phyloP scores from a whole-genome alignment of 2,113 vertebrate genomes.

The Collichthys lucidus region DNA sequence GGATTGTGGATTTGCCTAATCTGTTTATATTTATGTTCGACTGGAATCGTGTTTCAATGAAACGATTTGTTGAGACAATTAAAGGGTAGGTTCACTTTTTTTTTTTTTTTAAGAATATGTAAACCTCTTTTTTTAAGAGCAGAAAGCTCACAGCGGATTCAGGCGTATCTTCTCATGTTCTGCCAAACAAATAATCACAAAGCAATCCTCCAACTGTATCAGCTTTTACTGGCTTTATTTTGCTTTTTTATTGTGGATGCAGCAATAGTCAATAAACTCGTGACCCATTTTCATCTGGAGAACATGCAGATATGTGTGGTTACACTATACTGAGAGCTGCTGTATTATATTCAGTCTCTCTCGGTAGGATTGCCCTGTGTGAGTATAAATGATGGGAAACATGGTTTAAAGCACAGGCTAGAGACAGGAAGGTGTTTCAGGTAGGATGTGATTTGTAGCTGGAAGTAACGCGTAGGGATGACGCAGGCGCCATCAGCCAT shows the following conservation, averaged over 20 bases:
- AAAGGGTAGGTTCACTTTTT: neutral
- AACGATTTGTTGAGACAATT: conserved; percentile 20
- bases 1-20: conserved; percentile 45
- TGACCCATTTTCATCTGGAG: conserved; percentile 2
- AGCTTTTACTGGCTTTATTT: neutral
- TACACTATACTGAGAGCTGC: neutral
- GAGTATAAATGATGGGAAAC: neutral
- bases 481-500: neutral
- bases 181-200: neutral
- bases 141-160: neutral
- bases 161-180: neutral
- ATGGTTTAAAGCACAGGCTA: neutral
- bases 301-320: neutral
- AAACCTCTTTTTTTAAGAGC: neutral
- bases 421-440: neutral
- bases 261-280: conserved; percentile 26
- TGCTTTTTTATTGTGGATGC: conserved; percentile 7
- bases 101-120: neutral
- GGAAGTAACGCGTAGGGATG: neutral
- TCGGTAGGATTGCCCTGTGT: neutral
- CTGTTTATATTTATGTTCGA: conserved; percentile 34
- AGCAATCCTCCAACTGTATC: neutral
- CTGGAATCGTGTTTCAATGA: conserved; percentile 1
- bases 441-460: neutral
- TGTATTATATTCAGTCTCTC: neutral